A percentile compares a stretch with the other conserved stretches of the same genome.
Conservation (phyloP, 2,113 vertebrate genomes). For the Chloebia gouldiae region DNA sequence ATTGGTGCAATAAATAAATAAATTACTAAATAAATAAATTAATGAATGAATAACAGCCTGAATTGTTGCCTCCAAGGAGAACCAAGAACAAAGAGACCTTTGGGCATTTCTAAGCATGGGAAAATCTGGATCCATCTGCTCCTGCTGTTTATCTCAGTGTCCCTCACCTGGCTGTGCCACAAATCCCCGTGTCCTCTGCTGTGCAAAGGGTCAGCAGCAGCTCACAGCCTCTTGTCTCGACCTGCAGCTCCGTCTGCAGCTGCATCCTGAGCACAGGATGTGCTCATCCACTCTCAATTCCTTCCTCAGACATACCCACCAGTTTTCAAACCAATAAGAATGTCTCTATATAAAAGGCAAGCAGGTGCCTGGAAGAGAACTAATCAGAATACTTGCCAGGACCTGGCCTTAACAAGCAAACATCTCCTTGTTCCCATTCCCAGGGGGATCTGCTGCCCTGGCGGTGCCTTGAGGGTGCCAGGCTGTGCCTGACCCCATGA, state of each 20-base stretch:
- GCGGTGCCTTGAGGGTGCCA: accelerated
- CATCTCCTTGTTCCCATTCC: accelerated
- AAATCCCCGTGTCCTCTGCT: not conserved
- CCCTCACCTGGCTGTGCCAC: not conserved
- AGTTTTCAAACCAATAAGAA: not conserved
- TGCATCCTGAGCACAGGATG: accelerated
- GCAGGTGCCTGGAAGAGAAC: not conserved
- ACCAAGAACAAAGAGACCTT: not conserved
- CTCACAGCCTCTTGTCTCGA: not conserved
- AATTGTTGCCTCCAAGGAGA: not conserved
- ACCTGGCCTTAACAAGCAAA: accelerated
- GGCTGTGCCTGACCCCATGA: not conserved
- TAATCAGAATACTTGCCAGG: not conserved
- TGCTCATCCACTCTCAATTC: not conserved
- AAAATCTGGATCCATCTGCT: not conserved
- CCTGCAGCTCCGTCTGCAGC: not conserved
- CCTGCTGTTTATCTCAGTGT: not conserved
- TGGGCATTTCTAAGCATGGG: accelerated
- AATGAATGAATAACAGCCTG: not conserved
- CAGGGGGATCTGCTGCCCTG: not conserved
- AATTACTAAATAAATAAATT: not conserved
- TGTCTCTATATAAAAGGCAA: not conserved
- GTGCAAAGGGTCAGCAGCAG: not conserved
- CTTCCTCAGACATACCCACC: not conserved
- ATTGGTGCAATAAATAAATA: not conserved